phyloP scores from a whole-genome alignment of 2,113 vertebrate genomes.

The Melanerpes formicivorus region DNA sequence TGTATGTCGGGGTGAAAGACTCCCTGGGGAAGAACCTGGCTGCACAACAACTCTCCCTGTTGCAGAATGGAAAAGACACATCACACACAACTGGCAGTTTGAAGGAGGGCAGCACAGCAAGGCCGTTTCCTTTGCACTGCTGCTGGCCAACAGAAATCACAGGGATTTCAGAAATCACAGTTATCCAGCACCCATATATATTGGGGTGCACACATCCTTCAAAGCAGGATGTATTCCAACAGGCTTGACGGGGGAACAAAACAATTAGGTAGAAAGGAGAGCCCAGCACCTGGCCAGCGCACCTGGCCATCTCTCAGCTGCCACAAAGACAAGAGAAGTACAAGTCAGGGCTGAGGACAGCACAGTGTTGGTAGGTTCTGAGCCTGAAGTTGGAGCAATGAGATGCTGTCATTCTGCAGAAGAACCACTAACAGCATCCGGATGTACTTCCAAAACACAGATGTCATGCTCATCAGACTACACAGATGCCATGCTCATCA shows the following conservation, averaged over 20 bases:
- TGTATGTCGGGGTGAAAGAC: not conserved
- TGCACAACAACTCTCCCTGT: not conserved
- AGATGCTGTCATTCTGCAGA: not conserved
- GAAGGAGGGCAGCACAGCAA: not conserved
- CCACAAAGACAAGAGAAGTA: not conserved
- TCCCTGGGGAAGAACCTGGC: not conserved
- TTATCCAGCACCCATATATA: not conserved
- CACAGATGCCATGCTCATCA: not conserved
- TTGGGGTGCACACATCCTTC: not conserved
- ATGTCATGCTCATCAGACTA: not conserved
- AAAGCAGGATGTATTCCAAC: not conserved
- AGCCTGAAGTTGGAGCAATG: not conserved
- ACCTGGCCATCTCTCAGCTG: not conserved
- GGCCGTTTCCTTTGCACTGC: not conserved
- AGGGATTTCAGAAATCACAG: not conserved
- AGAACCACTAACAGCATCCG: not conserved
- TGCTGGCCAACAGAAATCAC: not conserved
- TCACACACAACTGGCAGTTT: not conserved
- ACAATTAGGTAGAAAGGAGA: not conserved
- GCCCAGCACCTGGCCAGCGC: not conserved
- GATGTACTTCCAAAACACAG: not conserved
- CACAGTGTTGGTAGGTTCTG: not conserved
- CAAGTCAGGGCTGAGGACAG: not conserved
- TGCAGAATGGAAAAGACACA: not conserved
- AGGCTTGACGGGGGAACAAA: not conserved